These are phyloP conservation scores for Vidua macroura DNA, from an alignment of 2,113 vertebrate genomes.

Conservation along the genomic window DNA sequence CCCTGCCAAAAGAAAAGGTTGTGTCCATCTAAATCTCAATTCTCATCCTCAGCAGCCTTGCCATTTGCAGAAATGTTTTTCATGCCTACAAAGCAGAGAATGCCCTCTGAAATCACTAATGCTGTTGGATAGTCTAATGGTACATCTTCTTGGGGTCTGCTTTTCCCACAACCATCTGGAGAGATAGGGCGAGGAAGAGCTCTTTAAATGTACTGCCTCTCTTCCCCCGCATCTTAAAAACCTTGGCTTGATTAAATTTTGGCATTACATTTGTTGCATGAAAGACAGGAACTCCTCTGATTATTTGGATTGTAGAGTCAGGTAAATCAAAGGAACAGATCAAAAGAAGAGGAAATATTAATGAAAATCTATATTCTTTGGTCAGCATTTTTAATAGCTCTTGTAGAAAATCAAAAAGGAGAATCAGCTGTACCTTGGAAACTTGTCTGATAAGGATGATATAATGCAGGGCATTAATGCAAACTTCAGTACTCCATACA, in stretches of 20 bases:
- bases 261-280: constrained; percentile 60
- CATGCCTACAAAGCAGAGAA: neutral
- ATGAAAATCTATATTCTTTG: constrained; percentile 63
- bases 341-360: constrained; percentile 66
- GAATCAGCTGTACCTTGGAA: constrained; percentile 55
- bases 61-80: neutral
- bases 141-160: neutral
- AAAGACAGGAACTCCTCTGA: constrained; percentile 60
- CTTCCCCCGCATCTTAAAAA: neutral
- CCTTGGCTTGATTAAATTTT: constrained; percentile 63
- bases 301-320: constrained; percentile 55
- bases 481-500: constrained; percentile 45
- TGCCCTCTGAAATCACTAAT: neutral
- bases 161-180: neutral
- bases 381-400: constrained; percentile 66
- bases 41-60: neutral
- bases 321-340: constrained; percentile 68
- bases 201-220: neutral
- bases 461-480: constrained; percentile 57
- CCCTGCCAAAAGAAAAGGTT: neutral
- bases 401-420: constrained; percentile 64
- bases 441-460: constrained; percentile 65
- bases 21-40: neutral
- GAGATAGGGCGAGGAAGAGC: neutral
- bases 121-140: neutral